Conservation (phyloP, 23 tunicate species). For the Trididemnum clinides region DNA sequence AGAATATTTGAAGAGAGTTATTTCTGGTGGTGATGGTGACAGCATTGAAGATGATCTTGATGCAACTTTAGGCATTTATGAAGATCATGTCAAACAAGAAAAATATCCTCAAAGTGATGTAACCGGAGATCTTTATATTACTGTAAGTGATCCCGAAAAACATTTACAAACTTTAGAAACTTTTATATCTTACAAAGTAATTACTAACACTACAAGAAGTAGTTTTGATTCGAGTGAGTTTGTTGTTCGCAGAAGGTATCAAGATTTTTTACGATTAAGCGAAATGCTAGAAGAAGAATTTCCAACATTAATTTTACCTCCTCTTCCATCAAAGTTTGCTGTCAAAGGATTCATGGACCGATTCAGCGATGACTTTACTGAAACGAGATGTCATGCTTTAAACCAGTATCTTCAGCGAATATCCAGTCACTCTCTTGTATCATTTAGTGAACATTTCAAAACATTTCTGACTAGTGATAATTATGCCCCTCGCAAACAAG, state of each 20-base stretch:
- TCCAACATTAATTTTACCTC: slow-evolving; percentile 85
- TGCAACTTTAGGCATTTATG: slow-evolving; percentile 1
- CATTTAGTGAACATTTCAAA: slow-evolving; percentile 70
- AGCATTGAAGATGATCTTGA: neutral
- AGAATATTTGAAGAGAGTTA: neutral
- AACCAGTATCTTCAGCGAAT: slow-evolving; percentile 69
- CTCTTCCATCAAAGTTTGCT: slow-evolving; percentile 84
- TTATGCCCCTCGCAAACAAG: slow-evolving; percentile 51
- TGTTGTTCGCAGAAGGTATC: slow-evolving; percentile 74
- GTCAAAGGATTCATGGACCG: slow-evolving; percentile 87
- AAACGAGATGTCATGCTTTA: slow-evolving; percentile 78
- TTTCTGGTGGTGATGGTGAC: neutral
- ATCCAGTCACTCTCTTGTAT: slow-evolving; percentile 67
- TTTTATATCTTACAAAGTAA: slow-evolving; percentile 65
- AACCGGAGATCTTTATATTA: slow-evolving; percentile 62
- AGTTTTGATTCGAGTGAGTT: slow-evolving; percentile 83
- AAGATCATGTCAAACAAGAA: neutral
- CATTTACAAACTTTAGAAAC: slow-evolving; percentile 75
- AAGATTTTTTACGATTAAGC: slow-evolving; percentile 83
- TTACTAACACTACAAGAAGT: slow-evolving; percentile 85
- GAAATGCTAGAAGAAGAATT: slow-evolving; percentile 57
- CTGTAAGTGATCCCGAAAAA: slow-evolving; percentile 83
- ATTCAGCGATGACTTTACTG: slow-evolving; percentile 60
- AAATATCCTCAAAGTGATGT: neutral
- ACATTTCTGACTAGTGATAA: slow-evolving; percentile 75